phyloP scores from a whole-genome alignment of 2,888 invertebrate genomes.

The Cantharis rustica region DNA sequence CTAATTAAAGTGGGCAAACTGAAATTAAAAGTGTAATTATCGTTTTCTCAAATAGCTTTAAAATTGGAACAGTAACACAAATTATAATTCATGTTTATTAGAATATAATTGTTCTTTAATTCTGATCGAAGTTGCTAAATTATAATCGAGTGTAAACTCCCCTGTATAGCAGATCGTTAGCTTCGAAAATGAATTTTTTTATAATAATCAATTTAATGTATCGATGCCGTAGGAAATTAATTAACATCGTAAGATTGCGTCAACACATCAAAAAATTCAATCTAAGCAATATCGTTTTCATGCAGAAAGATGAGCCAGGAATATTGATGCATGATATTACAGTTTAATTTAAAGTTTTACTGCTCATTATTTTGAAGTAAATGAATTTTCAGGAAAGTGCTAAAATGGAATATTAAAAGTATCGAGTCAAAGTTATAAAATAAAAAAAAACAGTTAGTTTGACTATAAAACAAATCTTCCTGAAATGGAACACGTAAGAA shows the following conservation, averaged over 20 bases:
- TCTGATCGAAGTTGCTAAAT: not conserved
- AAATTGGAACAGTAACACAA: not conserved
- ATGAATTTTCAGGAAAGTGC: conserved; percentile 10
- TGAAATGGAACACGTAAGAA: conserved; percentile 24
- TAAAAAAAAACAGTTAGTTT: not conserved
- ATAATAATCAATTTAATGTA: not conserved
- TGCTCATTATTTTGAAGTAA: conserved; percentile 12
- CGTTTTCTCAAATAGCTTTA: not conserved
- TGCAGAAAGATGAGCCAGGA: conserved; percentile 17
- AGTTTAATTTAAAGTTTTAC: conserved; percentile 19
- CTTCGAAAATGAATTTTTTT: not conserved
- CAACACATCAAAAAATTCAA: conserved; percentile 22
- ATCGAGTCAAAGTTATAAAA: not conserved
- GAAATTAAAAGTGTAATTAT: not conserved
- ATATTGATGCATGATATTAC: conserved; percentile 23
- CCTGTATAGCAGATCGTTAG: not conserved
- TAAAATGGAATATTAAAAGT: conserved; percentile 19
- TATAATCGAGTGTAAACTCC: not conserved
- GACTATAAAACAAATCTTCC: conserved; percentile 24
- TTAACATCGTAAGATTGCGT: not conserved
- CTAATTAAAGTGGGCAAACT: not conserved
- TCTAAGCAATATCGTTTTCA: conserved; percentile 24
- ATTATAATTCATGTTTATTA: not conserved
- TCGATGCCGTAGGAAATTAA: not conserved
- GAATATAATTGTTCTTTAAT: not conserved